Base-by-base conservation (phyloP, 1,140 invertebrate genomes). In the Mycetomoellerius zeteki region DNA sequence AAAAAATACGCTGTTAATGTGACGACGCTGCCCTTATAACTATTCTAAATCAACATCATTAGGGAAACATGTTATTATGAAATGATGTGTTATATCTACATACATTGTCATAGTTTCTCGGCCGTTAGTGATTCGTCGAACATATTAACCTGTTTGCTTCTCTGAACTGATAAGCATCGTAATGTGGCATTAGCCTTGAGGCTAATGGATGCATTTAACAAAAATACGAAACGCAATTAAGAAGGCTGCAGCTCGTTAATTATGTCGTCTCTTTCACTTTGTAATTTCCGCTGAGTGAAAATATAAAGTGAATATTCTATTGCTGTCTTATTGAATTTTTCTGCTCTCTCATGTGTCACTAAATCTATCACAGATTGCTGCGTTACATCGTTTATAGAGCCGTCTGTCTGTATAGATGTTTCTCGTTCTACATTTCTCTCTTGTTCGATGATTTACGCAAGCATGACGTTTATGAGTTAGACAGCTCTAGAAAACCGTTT, bases 181-280 rank as follows among this genome's bases (percentile, higher is more conserved):
- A 19, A 84, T 16, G 30, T 14, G 64, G 21, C 47, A 19, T 33
- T 71, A 43, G n/a, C 37, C 60, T 50, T 27, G 37, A 21, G 27
- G 37, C 24, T 81, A 81, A 81, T 81, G 64, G 77, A 71, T 21
- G 47, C 77, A 71, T 81, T 67, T 81, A 81, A 56, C 64, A 54
- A 81, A 81, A 81, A 81, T 81, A 33, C 65, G 30, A 8, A 69
- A 27, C 21, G 37, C 77, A 71, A 71, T 81, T 81, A 81, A 81
- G 65, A 19, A 80, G 43, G 62, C 14, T 52, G 43, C 77, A 67
- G 30, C 64, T 69, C 5, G 47, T 81, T 71, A 81, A 81, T 71
- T 81, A 81, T 56, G n/a, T 47, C 47, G 77, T 81, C 47, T 81
- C 21, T 21, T 80, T 80, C 62, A 47, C 47, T 80, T 24, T 8